phyloP scores from a whole-genome alignment of 2,888 invertebrate species.

The Trisateles emortualis region DNA sequence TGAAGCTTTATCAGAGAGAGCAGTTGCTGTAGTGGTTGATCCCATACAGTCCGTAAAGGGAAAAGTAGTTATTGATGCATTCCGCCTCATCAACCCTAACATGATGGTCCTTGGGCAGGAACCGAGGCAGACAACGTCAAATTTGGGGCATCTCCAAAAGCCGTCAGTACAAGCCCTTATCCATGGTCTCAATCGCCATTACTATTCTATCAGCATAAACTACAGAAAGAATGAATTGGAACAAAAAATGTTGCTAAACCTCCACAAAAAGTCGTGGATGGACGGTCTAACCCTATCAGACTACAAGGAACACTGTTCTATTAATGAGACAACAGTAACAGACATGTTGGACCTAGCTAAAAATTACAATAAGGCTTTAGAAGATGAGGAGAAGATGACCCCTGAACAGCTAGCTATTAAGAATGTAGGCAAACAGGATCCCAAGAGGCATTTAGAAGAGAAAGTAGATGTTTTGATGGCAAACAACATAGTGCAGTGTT shows the following conservation, averaged over 20 bases:
- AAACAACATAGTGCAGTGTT: constrained; percentile 98
- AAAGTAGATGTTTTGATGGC: constrained; percentile 99
- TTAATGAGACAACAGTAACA: constrained; percentile 97
- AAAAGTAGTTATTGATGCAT: constrained; percentile 99
- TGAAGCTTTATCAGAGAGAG: constrained; percentile 98
- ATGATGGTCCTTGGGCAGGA: constrained; percentile 99
- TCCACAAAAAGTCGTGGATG: constrained; percentile 99
- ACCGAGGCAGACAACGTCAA: constrained; percentile 99
- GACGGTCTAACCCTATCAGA: constrained; percentile 96
- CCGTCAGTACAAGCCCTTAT: constrained; percentile 99
- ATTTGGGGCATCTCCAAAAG: constrained; percentile 99
- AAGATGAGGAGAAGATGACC: constrained; percentile 99
- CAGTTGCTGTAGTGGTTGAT: constrained; percentile 99
- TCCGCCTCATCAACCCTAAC: constrained; percentile 99
- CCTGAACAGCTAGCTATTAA: constrained; percentile 99
- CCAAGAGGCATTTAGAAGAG: constrained; percentile 99
- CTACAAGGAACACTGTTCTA: constrained; percentile 96
- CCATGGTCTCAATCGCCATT: constrained; percentile 99
- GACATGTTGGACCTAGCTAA: constrained; percentile 99
- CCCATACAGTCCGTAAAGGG: constrained; percentile 99
- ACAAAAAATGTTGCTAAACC: constrained; percentile 99
- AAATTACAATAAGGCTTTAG: constrained; percentile 98
- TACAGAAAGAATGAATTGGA: constrained; percentile 99
- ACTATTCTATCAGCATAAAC: constrained; percentile 99
- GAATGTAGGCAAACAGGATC: constrained; percentile 99